Evolutionary conservation across 1,140 invertebrate genomes (phyloP), one percentile per base, ranked within the genome.

Genomic region (Drosophila nannoptera): DNA sequence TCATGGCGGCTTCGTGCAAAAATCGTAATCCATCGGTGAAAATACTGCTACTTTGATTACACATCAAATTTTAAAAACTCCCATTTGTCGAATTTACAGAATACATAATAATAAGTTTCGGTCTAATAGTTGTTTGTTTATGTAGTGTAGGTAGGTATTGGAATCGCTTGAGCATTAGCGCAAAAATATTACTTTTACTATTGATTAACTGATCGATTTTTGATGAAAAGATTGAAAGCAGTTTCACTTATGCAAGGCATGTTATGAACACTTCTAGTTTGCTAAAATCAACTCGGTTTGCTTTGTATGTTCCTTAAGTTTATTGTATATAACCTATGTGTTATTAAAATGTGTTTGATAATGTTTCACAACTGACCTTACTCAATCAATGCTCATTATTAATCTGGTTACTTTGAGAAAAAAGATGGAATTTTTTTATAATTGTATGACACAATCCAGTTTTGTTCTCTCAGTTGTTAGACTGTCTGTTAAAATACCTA

Each of bases 1-100:
- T 76, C 75, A 80, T 83, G 78, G 78, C 76, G 54, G 54, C 49
- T 60, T 55, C 68, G 53, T 65, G 54, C 62, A 48, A 52, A 1
- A 52, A 65, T 46, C 32, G 22, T 31, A 38, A 46, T 59, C 54
- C 53, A 65, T 70, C 54, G 54, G 53, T 70, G n/a, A 14, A 65
- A 50, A 12, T 62, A 6, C n/a, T 50, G 12, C 33, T 32, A 8
- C 5, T 36, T 54, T 36, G 16, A 45, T 52, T 53, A 11, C 14
- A 49, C 14, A 49, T 29, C 12, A 6, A 22, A 35, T 29, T 9
- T 48, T 48, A 31, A 48, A 32, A 48, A 12, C 22, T 22, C 22
- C 3, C 29, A 31, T 9, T 8, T 32, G 8, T 7, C 5, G 16
- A 31, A 29, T 36, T 53, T 35, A 35, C 4, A 5, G 38, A n/a